phyloP scores from a whole-genome alignment of 2,797 vertebrate genomes.

The Leucoraja ocellata region DNA sequence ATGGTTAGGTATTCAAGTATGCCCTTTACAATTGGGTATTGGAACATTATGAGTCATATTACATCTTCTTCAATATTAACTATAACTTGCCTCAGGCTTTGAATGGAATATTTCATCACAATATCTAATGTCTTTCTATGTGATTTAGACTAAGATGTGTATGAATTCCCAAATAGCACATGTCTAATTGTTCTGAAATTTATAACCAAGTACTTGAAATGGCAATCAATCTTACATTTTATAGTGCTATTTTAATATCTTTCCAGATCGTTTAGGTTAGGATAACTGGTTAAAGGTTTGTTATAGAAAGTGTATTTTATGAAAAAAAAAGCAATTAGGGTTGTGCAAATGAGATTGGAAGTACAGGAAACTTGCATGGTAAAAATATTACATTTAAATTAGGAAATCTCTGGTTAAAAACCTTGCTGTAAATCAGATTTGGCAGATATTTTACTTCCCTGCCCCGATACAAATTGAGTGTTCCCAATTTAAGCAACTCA shows the following conservation, averaged over 20 bases:
- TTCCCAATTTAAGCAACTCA: not conserved
- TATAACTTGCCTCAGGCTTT: slow-evolving; percentile 9
- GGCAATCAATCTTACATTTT: slow-evolving; percentile 54
- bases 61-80: not conserved
- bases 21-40: not conserved
- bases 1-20: not conserved
- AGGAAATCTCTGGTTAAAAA: not conserved
- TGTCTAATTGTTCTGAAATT: slow-evolving; percentile 7
- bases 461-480: slow-evolving; percentile 50
- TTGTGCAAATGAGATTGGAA: slow-evolving; percentile 52
- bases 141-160: slow-evolving; percentile 28
- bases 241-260: slow-evolving; percentile 54
- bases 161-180: slow-evolving; percentile 29
- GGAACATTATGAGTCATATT: slow-evolving; percentile 19
- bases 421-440: not conserved
- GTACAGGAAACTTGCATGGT: not conserved
- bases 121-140: slow-evolving; percentile 33
- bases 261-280: slow-evolving; percentile 55
- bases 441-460: slow-evolving; percentile 56
- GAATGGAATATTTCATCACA: slow-evolving; percentile 11
- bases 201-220: slow-evolving; percentile 45
- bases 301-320: slow-evolving; percentile 57
- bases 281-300: slow-evolving; percentile 56
- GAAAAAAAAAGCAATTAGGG: slow-evolving; percentile 60
- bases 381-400: slow-evolving; percentile 10